These are phyloP conservation scores for Lordiphosa stackelbergi DNA, from an alignment of 1,140 invertebrate species.

Conservation along the genomic window DNA sequence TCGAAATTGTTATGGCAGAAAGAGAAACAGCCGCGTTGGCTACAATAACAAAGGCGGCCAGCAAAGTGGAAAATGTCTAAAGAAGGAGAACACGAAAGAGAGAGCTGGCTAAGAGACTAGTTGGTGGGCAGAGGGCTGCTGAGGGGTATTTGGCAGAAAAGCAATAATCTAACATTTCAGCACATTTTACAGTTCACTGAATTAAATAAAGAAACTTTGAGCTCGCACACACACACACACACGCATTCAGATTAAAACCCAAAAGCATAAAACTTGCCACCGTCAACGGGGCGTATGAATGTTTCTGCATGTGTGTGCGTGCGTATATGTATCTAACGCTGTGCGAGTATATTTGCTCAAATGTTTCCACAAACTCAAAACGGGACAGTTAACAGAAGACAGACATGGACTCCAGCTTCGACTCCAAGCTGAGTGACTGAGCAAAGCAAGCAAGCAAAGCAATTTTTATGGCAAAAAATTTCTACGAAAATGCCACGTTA, in stretches of 20 bases:
- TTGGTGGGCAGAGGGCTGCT: conserved; percentile 19
- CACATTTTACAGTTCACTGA: conserved; percentile 75
- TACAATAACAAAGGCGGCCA: conserved; percentile 27
- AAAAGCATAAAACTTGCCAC: conserved; percentile 34
- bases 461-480: conserved; percentile 69
- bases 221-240: conserved; percentile 20
- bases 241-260: conserved; percentile 39
- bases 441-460: conserved; percentile 54
- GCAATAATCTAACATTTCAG: conserved; percentile 75
- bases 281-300: conserved; percentile 45
- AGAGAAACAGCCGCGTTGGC: conserved; percentile 44
- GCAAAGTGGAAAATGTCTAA: conserved; percentile 13
- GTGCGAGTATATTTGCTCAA: conserved; percentile 33
- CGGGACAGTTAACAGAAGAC: conserved; percentile 48
- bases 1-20: conserved; percentile 61
- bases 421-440: conserved; percentile 34
- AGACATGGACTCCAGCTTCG: conserved; percentile 22
- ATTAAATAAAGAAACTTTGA: conserved; percentile 75
- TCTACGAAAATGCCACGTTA: conserved; percentile 72
- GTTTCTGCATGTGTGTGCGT: conserved; percentile 24
- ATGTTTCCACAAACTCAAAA: conserved; percentile 66
- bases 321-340: neutral
- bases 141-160: conserved; percentile 38
- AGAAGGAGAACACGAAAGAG: conserved; percentile 5
- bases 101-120: conserved; percentile 36